phyloP scores from a whole-genome alignment of 2,797 vertebrate species.

The Buceros bicornis region DNA sequence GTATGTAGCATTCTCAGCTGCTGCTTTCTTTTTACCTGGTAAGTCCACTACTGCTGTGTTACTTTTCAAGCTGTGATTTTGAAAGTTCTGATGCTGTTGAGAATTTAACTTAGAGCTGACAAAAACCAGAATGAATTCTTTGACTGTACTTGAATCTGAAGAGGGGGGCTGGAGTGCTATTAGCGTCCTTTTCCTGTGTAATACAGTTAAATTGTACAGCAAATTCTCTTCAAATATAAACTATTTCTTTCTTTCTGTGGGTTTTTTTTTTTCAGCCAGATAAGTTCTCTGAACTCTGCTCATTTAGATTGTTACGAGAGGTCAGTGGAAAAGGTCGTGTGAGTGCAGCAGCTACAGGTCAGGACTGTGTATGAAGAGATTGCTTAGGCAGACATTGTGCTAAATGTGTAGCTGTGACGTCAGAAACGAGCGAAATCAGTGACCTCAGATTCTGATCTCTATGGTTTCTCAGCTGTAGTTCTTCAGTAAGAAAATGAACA shows the following conservation, averaged over 20 bases:
- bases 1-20: background rate
- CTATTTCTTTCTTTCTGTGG: background rate
- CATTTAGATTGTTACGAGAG: background rate
- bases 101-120: background rate
- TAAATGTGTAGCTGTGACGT: background rate
- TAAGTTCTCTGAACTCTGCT: background rate
- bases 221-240: background rate
- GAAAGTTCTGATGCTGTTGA: background rate
- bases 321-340: background rate
- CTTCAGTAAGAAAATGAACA: background rate
- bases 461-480: background rate
- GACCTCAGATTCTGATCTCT: background rate
- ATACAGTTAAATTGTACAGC: background rate
- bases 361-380: background rate
- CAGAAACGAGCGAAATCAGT: background rate
- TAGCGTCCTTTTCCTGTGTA: background rate
- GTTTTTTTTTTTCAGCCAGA: background rate
- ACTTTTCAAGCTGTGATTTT: background rate
- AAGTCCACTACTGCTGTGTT: background rate
- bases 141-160: background rate
- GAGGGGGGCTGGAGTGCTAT: background rate
- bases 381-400: background rate
- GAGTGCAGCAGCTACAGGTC: background rate
- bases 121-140: background rate
- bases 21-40: background rate